Base-by-base conservation (phyloP, 2,113 vertebrate genomes). In the Ctenodactylus gundi region DNA sequence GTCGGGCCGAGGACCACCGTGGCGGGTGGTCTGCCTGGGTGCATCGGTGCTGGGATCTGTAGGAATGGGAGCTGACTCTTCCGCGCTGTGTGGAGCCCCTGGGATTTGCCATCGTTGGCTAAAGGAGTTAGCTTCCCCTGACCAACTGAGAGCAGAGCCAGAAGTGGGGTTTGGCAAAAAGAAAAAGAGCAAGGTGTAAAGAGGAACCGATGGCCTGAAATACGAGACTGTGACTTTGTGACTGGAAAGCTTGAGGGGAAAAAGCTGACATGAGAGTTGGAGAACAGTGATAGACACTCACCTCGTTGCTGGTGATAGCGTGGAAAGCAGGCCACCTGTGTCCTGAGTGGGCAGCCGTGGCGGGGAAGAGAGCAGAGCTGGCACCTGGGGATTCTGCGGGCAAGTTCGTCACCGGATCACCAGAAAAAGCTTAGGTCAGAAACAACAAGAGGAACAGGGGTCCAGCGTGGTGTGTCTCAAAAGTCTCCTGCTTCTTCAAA, bases 361-460 rank as follows among this genome's bases (percentile, higher is more conserved):
- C 20, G 44, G 20, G 34, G 39, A 12, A 8, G 60, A 60, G n/a
- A 39, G 20, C 1, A 13, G 15, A 46, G 64, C 9, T 14, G 58
- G 25, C 34, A 3, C 3, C 44, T 39, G 34, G 1, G 21, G 12
- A 21, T 12, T 8, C 8, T 15, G 0, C 57, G 27, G 18, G 27
- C 10, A 23, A 31, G 17, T 70, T 57, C 70, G 58, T 64, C 70
- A 78, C 60, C 36, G 5, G 57, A 41, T 46, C 49, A 10, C 34
- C 64, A 46, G 53, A 53, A 70, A 62, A 65, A 29, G 4, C 10
- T 70, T 46, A 53, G 13, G 62, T 82, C 53, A 64, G 34, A 41
- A 55, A 77, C n/a, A n/a, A 49, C n/a, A 58, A 81, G 25, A 57
- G 7, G 2, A 31, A 15, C 11, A 25, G 27, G 36, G 51, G 6